Conservation (phyloP, 2,888 invertebrate species). For the Gymnoscelis rufifasciata region DNA sequence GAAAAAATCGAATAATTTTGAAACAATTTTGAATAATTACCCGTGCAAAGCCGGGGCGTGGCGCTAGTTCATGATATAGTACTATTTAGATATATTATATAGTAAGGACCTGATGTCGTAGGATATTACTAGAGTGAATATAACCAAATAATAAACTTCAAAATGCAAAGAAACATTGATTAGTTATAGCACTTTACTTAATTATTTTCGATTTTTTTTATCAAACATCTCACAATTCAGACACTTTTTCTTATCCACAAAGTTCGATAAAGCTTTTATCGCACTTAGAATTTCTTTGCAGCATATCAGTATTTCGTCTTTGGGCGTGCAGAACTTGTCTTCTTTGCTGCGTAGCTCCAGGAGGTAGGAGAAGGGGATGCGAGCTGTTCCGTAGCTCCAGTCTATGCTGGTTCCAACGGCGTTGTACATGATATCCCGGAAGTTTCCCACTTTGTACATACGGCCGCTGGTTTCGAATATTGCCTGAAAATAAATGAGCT, state of each 20-base stretch:
- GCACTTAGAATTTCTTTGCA: slow-evolving; percentile 57
- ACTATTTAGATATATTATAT: too few species aligned
- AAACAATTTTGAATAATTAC: too few species aligned
- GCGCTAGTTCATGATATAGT: too few species aligned
- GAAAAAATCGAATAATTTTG: too few species aligned
- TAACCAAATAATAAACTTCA: too few species aligned
- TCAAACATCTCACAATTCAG: slow-evolving; percentile 43
- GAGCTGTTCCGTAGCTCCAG: slow-evolving; percentile 69
- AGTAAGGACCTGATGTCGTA: too few species aligned
- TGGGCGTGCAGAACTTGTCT: slow-evolving; percentile 56
- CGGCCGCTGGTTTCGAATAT: slow-evolving; percentile 60
- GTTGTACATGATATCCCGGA: slow-evolving; percentile 67
- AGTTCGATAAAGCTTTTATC: slow-evolving; percentile 52
- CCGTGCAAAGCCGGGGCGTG: too few species aligned
- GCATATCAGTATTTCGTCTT: slow-evolving; percentile 55
- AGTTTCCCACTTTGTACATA: slow-evolving; percentile 70
- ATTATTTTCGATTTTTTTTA: slow-evolving; percentile 29
- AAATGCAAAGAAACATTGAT: too few species aligned
- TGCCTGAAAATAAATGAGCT: slow-evolving; percentile 44
- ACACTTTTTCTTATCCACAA: slow-evolving; percentile 55
- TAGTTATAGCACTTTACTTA: slow-evolving; percentile 5
- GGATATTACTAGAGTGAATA: too few species aligned
- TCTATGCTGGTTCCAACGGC: slow-evolving; percentile 70
- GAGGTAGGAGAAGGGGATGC: slow-evolving; percentile 66
- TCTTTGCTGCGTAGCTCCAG: slow-evolving; percentile 61